These are phyloP conservation scores for Helicoverpa assulta DNA, from an alignment of 2,888 invertebrate genomes.

Conservation along the genomic window DNA sequence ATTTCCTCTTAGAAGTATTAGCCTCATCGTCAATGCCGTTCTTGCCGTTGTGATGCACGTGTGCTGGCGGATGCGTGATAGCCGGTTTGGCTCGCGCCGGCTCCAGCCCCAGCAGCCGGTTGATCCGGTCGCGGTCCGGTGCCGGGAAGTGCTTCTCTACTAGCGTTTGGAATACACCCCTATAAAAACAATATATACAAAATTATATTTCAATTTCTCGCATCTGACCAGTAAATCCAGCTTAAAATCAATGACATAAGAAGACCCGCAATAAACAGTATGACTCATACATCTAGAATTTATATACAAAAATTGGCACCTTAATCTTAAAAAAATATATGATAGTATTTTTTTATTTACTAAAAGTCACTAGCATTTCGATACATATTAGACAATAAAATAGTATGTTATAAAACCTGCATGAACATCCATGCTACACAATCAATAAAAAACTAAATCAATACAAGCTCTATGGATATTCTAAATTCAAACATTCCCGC, in stretches of 20 bases:
- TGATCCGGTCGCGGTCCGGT: conserved; percentile 96
- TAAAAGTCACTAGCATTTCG: too few relatives aligned
- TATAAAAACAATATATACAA: conserved; percentile 69
- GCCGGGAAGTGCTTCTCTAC: conserved; percentile 99
- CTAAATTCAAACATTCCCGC: conserved; percentile 50
- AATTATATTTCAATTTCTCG: too few relatives aligned
- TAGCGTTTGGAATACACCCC: conserved; percentile 98
- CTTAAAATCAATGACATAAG: too few relatives aligned
- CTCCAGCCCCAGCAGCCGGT: conserved; percentile 93
- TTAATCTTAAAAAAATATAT: too few relatives aligned
- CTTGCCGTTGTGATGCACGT: conserved; percentile 71
- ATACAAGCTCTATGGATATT: conserved; percentile 1
- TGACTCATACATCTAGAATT: too few relatives aligned
- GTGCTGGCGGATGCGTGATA: conserved; percentile 61
- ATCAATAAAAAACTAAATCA: not conserved
- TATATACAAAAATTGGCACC: too few relatives aligned
- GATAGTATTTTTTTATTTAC: too few relatives aligned
- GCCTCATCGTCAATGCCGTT: conserved; percentile 73
- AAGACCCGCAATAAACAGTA: too few relatives aligned
- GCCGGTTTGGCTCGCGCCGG: conserved; percentile 72
- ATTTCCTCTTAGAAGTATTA: conserved; percentile 83
- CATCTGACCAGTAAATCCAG: too few relatives aligned
- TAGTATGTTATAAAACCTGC: not conserved
- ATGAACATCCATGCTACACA: not conserved
- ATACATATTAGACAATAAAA: too few relatives aligned